phyloP scores from a whole-genome alignment of 2,888 invertebrate species.

The Agriotes lineatus region DNA sequence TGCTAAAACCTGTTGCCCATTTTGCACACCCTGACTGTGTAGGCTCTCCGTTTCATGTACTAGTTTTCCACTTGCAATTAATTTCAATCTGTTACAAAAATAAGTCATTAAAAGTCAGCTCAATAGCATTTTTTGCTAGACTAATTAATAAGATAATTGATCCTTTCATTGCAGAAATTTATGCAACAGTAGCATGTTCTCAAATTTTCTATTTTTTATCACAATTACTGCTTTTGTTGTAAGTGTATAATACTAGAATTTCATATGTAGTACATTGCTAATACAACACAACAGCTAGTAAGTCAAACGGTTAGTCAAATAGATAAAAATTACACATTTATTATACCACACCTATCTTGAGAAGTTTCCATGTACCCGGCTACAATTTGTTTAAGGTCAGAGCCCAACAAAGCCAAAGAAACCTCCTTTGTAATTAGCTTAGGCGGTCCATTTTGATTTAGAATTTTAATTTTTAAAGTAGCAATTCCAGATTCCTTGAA shows the following conservation, averaged over 20 bases:
- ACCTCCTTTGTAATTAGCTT: conserved; percentile 70
- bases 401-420: conserved; percentile 68
- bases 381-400: conserved; percentile 70
- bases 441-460: conserved; percentile 69
- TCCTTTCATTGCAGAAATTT: too few species aligned
- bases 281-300: too few species aligned
- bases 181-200: too few species aligned
- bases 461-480: conserved; percentile 77
- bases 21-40: conserved; percentile 74
- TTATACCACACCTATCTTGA: conserved; percentile 63
- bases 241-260: too few species aligned
- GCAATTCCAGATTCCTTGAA: conserved; percentile 81
- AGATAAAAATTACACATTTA: too few species aligned
- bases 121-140: too few species aligned
- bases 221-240: too few species aligned
- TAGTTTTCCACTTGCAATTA: conserved; percentile 77
- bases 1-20: conserved; percentile 78
- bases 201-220: too few species aligned
- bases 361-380: conserved; percentile 66
- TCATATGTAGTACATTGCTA: too few species aligned
- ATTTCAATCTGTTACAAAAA: conserved; percentile 69
- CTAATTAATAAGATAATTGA: too few species aligned
- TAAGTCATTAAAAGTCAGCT: background rate
- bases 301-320: background rate
- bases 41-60: conserved; percentile 69